These are phyloP conservation scores for Trematomus loennbergii DNA, from an alignment of 2,113 vertebrate genomes.

Conservation along the genomic window DNA sequence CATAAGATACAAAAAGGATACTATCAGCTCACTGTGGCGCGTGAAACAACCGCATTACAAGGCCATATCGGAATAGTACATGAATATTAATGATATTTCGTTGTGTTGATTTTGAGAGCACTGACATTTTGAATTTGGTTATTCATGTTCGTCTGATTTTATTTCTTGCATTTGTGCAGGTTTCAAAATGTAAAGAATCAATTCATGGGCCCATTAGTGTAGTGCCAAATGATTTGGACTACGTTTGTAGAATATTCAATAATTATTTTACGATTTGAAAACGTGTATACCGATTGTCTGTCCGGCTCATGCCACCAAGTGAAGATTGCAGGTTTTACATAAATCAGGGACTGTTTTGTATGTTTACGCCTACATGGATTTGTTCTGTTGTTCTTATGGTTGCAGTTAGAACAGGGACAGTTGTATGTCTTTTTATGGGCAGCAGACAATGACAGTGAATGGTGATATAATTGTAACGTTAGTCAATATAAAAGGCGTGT, in stretches of 20 bases:
- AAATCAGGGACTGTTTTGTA: slow-evolving; percentile 51
- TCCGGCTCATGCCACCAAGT: slow-evolving; percentile 41
- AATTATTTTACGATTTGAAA: slow-evolving; percentile 64
- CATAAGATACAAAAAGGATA: not conserved
- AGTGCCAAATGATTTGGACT: slow-evolving; percentile 27
- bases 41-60: slow-evolving; percentile 51
- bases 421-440: slow-evolving; percentile 41
- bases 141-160: slow-evolving; percentile 22
- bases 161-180: slow-evolving; percentile 7
- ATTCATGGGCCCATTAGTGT: slow-evolving; percentile 36
- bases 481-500: not conserved
- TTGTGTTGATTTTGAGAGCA: slow-evolving; percentile 34
- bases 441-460: slow-evolving; percentile 44
- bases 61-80: slow-evolving; percentile 39
- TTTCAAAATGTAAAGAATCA: slow-evolving; percentile 20
- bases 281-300: slow-evolving; percentile 28
- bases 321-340: slow-evolving; percentile 57
- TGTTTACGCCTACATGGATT: slow-evolving; percentile 30
- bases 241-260: slow-evolving; percentile 52
- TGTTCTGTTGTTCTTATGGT: slow-evolving; percentile 41
- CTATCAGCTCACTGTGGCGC: slow-evolving; percentile 53
- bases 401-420: slow-evolving; percentile 36
- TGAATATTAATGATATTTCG: slow-evolving; percentile 56
- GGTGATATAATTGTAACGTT: slow-evolving; percentile 51
- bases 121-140: slow-evolving; percentile 45